These are phyloP conservation scores for Atherix ibis DNA, from an alignment of 2,888 invertebrate genomes.

Conservation along the genomic window DNA sequence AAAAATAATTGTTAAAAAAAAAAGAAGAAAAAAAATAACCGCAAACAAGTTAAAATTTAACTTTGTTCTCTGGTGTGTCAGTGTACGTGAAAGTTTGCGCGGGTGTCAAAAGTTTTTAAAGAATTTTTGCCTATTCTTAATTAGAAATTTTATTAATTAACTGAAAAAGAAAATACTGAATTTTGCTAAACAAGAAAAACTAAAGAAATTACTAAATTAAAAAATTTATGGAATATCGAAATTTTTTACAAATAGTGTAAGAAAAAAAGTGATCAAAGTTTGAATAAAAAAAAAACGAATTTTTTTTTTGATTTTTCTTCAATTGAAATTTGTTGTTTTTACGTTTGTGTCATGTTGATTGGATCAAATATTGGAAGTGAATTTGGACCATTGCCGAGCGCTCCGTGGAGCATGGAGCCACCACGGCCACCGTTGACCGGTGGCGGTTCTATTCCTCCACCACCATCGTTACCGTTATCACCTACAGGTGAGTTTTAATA, in stretches of 20 bases:
- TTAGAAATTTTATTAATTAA: too few relatives aligned
- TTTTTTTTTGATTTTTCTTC: slow-evolving; percentile 2
- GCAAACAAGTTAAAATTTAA: too few relatives aligned
- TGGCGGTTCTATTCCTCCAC: slow-evolving; percentile 29
- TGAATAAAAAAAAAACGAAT: slow-evolving; percentile 5
- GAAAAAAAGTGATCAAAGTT: slow-evolving; percentile 5
- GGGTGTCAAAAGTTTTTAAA: too few relatives aligned
- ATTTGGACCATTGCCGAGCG: slow-evolving; percentile 20
- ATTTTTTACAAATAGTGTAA: slow-evolving; percentile 1
- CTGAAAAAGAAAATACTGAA: too few relatives aligned
- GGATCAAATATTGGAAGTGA: slow-evolving; percentile 22
- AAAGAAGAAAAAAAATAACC: too few relatives aligned
- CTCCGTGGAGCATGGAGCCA: slow-evolving; percentile 22
- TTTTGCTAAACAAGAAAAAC: too few relatives aligned
- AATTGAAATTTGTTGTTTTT: slow-evolving; percentile 7
- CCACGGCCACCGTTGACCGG: slow-evolving; percentile 16
- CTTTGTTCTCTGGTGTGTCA: too few relatives aligned
- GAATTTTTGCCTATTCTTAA: too few relatives aligned
- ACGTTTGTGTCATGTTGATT: slow-evolving; percentile 21
- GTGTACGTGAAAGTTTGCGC: too few relatives aligned
- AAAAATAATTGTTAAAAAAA: too few relatives aligned
- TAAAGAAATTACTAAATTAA: too few relatives aligned
- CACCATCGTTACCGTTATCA: slow-evolving; percentile 40
- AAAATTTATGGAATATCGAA: too few relatives aligned
- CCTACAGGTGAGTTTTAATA: slow-evolving; percentile 34